Conservation (phyloP, 2,113 vertebrate genomes). For the Raphicerus campestris region DNA sequence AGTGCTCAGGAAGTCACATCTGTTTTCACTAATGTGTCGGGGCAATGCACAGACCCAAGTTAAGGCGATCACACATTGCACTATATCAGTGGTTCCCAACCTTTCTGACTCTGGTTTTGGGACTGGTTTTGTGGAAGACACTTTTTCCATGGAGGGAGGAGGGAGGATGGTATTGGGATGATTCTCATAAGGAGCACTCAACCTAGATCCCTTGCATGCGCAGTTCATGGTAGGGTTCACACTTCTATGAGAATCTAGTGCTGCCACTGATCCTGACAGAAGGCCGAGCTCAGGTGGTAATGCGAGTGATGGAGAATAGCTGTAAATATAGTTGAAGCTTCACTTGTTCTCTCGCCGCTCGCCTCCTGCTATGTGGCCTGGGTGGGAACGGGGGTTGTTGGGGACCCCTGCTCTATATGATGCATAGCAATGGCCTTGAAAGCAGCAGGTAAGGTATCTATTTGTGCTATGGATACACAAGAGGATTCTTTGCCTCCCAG, state of each 20-base stretch:
- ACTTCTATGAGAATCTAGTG: not conserved
- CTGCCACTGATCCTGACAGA: not conserved
- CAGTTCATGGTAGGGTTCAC: not conserved
- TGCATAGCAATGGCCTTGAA: not conserved
- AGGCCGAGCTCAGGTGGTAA: not conserved
- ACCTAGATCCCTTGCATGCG: fast-evolving
- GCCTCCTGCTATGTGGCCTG: not conserved
- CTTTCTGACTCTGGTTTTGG: not conserved
- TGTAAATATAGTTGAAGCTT: not conserved
- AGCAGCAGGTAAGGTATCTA: not conserved
- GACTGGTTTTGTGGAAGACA: not conserved
- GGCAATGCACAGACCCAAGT: not conserved
- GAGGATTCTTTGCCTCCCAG: not conserved
- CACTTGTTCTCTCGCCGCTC: not conserved
- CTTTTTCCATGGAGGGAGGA: not conserved
- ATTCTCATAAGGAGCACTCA: not conserved
- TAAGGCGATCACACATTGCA: not conserved
- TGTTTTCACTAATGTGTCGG: not conserved
- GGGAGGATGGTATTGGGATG: not conserved
- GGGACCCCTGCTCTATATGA: not conserved
- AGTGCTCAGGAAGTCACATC: not conserved
- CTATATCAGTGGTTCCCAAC: not conserved
- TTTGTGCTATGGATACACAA: not conserved
- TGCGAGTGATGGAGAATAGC: not conserved
- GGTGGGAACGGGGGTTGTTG: not conserved